Percentiles rank a stretch among this genome's conserved stretches.
Evolutionary conservation across 2,797 vertebrate species (phyloP).

Genomic region (Poeciliopsis presidionis): DNA sequence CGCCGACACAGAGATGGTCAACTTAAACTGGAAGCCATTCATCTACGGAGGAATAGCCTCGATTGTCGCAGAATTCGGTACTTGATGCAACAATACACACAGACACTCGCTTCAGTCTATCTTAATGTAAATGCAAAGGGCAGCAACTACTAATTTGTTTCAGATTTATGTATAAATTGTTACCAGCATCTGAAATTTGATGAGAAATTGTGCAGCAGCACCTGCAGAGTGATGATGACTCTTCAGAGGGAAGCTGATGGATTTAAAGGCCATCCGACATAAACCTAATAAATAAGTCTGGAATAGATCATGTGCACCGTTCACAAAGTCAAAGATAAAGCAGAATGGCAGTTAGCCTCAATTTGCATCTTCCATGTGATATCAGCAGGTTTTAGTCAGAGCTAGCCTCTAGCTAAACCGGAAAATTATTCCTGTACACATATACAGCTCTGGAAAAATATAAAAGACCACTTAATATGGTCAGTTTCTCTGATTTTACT

Average conservation of each 20-base stretch:
- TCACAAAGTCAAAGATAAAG: background rate
- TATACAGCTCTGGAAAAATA: background rate
- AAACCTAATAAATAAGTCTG: background rate
- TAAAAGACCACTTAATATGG: too few relatives aligned
- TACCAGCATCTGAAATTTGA: background rate
- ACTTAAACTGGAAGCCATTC: slow-evolving; percentile 95
- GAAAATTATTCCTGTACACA: background rate
- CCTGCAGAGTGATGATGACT: slow-evolving; percentile 4
- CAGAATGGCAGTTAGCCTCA: background rate
- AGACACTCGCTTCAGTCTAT: background rate
- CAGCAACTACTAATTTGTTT: background rate
- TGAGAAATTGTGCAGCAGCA: background rate
- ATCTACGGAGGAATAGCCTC: slow-evolving; percentile 96
- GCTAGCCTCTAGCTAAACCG: background rate
- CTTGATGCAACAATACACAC: slow-evolving; percentile 58
- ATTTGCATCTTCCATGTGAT: background rate
- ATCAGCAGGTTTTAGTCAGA: background rate
- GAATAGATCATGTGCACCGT: background rate
- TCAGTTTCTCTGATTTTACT: too few relatives aligned
- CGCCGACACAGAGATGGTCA: slow-evolving; percentile 86
- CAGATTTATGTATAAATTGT: background rate
- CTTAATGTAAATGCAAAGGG: too few relatives aligned
- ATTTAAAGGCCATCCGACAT: background rate
- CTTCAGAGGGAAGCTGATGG: background rate
- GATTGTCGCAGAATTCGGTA: slow-evolving; percentile 96